Conservation (phyloP, 1,140 invertebrate genomes). For the Arion vulgaris region DNA sequence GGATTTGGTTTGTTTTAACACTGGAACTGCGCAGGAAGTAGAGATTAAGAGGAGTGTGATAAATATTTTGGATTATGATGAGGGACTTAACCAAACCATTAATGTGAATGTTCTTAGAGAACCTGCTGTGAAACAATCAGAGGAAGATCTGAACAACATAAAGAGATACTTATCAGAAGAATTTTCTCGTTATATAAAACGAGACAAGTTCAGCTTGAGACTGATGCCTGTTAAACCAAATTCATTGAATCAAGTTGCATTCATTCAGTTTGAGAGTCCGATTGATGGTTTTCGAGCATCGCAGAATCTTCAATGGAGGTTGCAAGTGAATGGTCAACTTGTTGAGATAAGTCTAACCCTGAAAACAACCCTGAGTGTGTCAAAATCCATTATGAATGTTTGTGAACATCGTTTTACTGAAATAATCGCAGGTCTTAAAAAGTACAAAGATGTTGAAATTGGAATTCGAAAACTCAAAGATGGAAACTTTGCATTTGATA, state of each 20-base stretch:
- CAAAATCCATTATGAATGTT: conserved; percentile 40
- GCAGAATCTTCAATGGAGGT: conserved; percentile 14
- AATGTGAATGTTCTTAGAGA: conserved; percentile 3
- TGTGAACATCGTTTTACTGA: conserved; percentile 40
- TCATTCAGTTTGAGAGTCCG: conserved; percentile 48
- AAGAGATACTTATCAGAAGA: background rate
- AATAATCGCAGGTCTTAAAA: conserved; percentile 26
- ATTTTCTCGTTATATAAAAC: background rate
- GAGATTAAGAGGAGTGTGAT: conserved; percentile 21
- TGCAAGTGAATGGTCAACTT: conserved; percentile 26
- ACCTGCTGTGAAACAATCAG: background rate
- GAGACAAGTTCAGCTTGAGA: conserved; percentile 3
- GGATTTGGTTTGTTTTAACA: conserved; percentile 21
- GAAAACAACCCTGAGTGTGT: conserved; percentile 46
- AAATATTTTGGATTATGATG: conserved; percentile 14
- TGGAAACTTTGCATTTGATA: conserved; percentile 43
- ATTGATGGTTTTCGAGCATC: conserved; percentile 49
- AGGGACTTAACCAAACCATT: background rate
- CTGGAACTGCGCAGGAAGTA: background rate
- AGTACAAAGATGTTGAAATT: conserved; percentile 19
- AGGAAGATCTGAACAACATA: background rate
- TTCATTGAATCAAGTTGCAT: conserved; percentile 3
- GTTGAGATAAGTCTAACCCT: conserved; percentile 47
- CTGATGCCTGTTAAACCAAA: background rate
- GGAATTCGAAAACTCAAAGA: conserved; percentile 33